Evolutionary conservation across 2,888 invertebrate genomes (phyloP).

Genomic region (Crepidodera aurea): DNA sequence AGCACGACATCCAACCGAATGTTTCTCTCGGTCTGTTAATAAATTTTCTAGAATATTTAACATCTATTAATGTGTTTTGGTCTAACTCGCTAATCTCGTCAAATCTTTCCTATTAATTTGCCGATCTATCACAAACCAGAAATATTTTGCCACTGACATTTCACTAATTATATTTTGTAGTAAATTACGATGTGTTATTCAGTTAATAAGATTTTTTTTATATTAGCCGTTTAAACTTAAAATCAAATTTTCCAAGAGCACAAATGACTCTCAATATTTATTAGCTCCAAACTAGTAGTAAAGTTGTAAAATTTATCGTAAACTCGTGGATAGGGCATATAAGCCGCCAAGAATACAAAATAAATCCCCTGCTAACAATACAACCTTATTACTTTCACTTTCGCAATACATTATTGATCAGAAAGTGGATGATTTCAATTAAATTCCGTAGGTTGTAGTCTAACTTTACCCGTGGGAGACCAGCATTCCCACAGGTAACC

Average conservation of each 20-base stretch:
- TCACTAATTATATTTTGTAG: not conserved
- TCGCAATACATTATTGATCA: constrained; percentile 31
- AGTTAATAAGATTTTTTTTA: no score
- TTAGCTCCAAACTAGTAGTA: constrained; percentile 2
- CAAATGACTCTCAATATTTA: no score
- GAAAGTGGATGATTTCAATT: constrained; percentile 34
- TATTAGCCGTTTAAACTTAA: no score
- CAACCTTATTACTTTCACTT: constrained; percentile 28
- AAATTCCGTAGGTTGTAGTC: constrained; percentile 29
- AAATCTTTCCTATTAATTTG: constrained; percentile 5
- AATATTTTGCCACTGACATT: not conserved
- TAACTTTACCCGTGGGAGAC: constrained; percentile 30
- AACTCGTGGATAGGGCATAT: not conserved
- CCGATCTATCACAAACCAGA: not conserved
- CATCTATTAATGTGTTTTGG: constrained; percentile 52
- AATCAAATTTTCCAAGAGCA: no score
- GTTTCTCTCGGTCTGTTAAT: constrained; percentile 46
- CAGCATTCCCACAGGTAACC: constrained; percentile 23
- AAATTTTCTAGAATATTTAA: constrained; percentile 56
- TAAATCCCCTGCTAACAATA: constrained; percentile 27
- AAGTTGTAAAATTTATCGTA: constrained; percentile 13
- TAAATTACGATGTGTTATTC: no score
- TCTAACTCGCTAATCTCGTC: not conserved
- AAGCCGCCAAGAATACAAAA: constrained; percentile 17
- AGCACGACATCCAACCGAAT: constrained; percentile 43